Conservation (phyloP, 2,888 invertebrate species). For the Drosophila differens region DNA sequence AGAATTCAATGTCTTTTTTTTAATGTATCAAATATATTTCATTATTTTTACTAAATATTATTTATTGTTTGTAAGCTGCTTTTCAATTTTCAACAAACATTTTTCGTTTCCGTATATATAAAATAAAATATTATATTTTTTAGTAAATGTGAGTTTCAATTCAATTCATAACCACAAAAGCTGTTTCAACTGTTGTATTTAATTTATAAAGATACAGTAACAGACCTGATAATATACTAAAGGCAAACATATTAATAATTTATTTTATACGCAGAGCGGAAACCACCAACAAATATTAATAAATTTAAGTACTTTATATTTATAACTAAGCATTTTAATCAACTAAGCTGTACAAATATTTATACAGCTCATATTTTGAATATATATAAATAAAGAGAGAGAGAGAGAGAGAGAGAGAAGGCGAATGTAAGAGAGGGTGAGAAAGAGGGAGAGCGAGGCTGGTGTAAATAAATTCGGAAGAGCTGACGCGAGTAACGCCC, state of each 20-base stretch:
- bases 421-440: not conserved
- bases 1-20: not conserved
- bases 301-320: not conserved
- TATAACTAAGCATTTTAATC: not conserved
- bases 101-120: no score
- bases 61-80: not conserved
- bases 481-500: conserved; percentile 51
- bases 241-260: not conserved
- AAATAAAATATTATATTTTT: no score
- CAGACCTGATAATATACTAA: not conserved
- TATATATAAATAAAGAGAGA: not conserved
- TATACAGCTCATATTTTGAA: not conserved
- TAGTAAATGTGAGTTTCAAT: not conserved
- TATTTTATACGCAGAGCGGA: not conserved
- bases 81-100: not conserved
- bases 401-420: not conserved
- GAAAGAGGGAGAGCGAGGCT: not conserved
- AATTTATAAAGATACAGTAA: not conserved
- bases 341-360: conserved; percentile 3
- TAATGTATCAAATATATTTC: not conserved
- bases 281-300: not conserved
- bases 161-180: not conserved
- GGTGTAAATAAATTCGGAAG: conserved; percentile 7
- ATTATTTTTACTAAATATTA: not conserved
- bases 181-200: not conserved